Conservation (phyloP, 2,797 vertebrate genomes). For the Bovichtus diacanthus region DNA sequence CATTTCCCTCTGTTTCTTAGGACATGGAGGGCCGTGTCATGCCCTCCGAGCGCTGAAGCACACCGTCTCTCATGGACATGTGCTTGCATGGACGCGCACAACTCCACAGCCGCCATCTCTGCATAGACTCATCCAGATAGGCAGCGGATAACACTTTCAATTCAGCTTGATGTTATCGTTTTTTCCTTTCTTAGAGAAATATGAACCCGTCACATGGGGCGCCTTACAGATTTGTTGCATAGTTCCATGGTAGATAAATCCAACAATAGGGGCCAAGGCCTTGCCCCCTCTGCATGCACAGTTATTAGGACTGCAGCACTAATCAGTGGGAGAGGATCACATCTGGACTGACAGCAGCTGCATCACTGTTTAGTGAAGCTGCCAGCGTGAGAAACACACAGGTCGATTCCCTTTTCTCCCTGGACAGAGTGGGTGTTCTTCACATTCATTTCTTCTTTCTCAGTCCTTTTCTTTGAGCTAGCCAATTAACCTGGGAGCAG, state of each 20-base stretch:
- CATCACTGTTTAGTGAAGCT: slow-evolving; percentile 83
- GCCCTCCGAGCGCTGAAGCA: slow-evolving; percentile 45
- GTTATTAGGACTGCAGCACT: slow-evolving; percentile 67
- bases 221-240: slow-evolving; percentile 79
- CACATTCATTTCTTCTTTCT: slow-evolving; percentile 81
- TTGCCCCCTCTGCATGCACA: slow-evolving; percentile 57
- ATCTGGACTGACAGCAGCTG: slow-evolving; percentile 84
- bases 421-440: slow-evolving; percentile 82
- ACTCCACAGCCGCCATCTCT: slow-evolving; percentile 47
- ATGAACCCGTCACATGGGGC: slow-evolving; percentile 78
- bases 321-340: slow-evolving; percentile 79
- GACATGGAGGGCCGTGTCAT: slow-evolving; percentile 43
- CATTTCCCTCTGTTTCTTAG: slow-evolving; percentile 75
- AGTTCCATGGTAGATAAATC: slow-evolving; percentile 76
- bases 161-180: slow-evolving; percentile 78
- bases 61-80: slow-evolving; percentile 41
- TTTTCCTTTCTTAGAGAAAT: slow-evolving; percentile 77
- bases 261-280: slow-evolving; percentile 77
- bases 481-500: slow-evolving; percentile 92
- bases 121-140: slow-evolving; percentile 74
- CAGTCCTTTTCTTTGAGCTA: slow-evolving; percentile 83
- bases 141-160: slow-evolving; percentile 74
- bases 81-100: slow-evolving; percentile 13
- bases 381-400: slow-evolving; percentile 83
- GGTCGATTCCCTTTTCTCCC: slow-evolving; percentile 82